Base-by-base conservation (phyloP, 2,888 invertebrate species). In the Lasioglossum villosulum region DNA sequence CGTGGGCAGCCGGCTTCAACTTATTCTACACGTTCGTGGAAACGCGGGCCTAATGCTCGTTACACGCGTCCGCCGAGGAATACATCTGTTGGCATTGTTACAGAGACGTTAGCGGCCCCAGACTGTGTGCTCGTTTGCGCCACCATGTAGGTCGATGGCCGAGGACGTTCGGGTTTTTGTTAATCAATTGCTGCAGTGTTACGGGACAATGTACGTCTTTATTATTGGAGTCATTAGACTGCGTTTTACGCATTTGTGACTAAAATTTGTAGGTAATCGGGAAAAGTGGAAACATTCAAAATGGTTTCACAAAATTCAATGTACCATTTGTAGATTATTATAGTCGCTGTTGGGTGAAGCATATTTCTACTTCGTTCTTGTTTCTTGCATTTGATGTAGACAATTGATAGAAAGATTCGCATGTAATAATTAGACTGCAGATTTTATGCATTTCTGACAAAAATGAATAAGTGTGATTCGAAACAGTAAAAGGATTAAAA, bases 1-100 rank as follows among this genome's bases (percentile, higher is more conserved):
- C 78, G 83, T 78, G 70, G 78, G 74, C 52, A 30, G 73, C 37
- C 37, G 23, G 3, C 23, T 23, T 56, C 56, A 14, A 70, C 68
- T 70, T 70, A 37, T 66, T 66, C 19, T 1, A 19, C 34, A 63
- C 68, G 68, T 37, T 68, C 37, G 23, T 23, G 37, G 39, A 70
- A 70, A 70, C 39, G 39, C 37, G 8, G n/a, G 19, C 14, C n/a
- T 37, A 70, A 70, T n/a, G 39, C 68, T 70, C 39, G 37, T 70
- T 70, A 39, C 68, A 70, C 12, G 14, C n/a, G 39, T 12, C 39
- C 30, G 30, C 23, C 34, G 34, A 34, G 66, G 30, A 63, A 63
- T 30, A 30, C 63, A 63, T 63, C 63, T 63, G 63, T 30, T 30
- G 30, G 30, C 63, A 30, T 63, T 63, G 63, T 63, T 63, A 63